Base-by-base conservation (phyloP, 2,797 vertebrate genomes). In the Poeciliopsis presidionis region DNA sequence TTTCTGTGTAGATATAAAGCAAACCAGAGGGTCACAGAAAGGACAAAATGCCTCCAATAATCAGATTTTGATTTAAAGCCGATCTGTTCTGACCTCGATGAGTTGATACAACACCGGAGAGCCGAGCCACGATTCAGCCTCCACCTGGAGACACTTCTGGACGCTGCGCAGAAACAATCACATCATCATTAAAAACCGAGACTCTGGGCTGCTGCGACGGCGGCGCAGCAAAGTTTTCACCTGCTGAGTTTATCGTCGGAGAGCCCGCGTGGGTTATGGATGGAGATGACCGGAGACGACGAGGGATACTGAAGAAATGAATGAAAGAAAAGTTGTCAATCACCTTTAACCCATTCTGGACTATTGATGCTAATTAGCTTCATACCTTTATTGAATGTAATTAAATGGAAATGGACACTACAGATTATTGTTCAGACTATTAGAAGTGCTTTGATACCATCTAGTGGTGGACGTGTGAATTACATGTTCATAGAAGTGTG, bases 221-320 rank as follows among this genome's bases (percentile, higher is more conserved):
- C 3, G 16, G 18, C 6, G 7, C 63, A 41, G 28, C 12, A 57
- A 25, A 65, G 81, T 43, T 73, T 55, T 75, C 90, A 99, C 98
- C 97, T 97, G 87, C 95, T 93, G 83, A 99, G 96, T 84, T 97
- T 98, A 81, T 99, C 97, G 84, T 99, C 98, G 22, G 97, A 98
- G 14, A 99, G 96, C 0, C 98, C 98, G 12, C 98, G 92, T 0
- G 98, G 97, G 86, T 98, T 97, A 30, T 95, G 96, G 73, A 99
- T 96, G 4, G 95, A 96, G 91, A 99, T 97, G 87, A 86, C 86
- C 0, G 98, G 98, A 84, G 95, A 92, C 61, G 97, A 95, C 4
- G 89, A 90, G 2, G 98, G 98, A 91, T 99, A 99, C 98, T 99
- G 84, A 41, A 72, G 13, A 80, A 0, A 75, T 4, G 75, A 1